Percentiles rank a stretch among this genome's conserved stretches.
These are phyloP conservation scores for Nansenia antarctica DNA, from an alignment of 2,113 vertebrate genomes.

Conservation along the genomic window DNA sequence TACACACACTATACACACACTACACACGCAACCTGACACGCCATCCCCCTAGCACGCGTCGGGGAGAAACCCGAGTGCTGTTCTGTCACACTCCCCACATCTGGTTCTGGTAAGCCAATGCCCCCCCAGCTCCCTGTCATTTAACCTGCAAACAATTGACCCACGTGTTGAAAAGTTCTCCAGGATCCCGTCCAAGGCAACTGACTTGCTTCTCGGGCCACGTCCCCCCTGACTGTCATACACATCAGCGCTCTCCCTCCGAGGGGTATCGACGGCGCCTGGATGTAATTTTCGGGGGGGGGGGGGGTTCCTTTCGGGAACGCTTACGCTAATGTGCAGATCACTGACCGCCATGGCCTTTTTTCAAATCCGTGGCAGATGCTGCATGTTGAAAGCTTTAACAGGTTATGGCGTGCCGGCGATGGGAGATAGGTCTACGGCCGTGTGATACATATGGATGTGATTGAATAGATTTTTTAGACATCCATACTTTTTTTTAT, in stretches of 20 bases:
- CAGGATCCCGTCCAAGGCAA: constrained; percentile 48
- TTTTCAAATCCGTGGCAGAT: constrained; percentile 37
- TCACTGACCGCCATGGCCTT: constrained; percentile 31
- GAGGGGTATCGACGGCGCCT: constrained; percentile 30
- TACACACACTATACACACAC: not conserved
- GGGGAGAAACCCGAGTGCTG: constrained; percentile 51
- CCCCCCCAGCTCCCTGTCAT: constrained; percentile 59
- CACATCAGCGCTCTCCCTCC: constrained; percentile 58
- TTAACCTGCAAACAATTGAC: constrained; percentile 71
- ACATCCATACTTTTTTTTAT: not conserved
- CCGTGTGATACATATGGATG: constrained; percentile 15
- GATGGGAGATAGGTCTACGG: not conserved
- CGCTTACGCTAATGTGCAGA: constrained; percentile 46
- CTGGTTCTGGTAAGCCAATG: constrained; percentile 70
- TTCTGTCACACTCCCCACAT: constrained; percentile 63
- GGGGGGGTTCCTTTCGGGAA: constrained; percentile 29
- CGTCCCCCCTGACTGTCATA: constrained; percentile 41
- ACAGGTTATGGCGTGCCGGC: not conserved
- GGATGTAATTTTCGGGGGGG: constrained; percentile 44
- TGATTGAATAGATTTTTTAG: not conserved
- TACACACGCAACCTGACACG: constrained; percentile 1
- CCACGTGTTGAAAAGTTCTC: constrained; percentile 70
- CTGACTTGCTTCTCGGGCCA: constrained; percentile 49
- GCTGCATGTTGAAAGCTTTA: constrained; percentile 7
- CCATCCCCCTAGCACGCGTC: constrained; percentile 25